Evolutionary conservation across 2,797 vertebrate species (phyloP).

Genomic region (Merluccius polli): DNA sequence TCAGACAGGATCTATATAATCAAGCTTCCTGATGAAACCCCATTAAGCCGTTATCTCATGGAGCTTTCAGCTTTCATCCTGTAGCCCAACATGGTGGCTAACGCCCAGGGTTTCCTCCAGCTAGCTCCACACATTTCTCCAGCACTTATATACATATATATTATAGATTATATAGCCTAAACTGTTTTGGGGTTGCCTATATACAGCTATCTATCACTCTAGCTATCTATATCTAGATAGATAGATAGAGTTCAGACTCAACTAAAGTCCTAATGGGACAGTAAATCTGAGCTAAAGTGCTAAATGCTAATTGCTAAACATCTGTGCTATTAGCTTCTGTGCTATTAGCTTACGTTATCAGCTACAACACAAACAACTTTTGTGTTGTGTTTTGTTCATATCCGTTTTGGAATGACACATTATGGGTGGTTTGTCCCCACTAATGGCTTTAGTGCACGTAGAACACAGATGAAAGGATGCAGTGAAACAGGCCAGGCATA

Average conservation of each 20-base stretch:
- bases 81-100: neutral
- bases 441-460: neutral
- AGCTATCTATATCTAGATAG: no score
- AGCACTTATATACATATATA: no score
- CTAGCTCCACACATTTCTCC: neutral
- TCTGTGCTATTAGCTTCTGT: neutral
- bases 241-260: neutral
- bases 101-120: neutral
- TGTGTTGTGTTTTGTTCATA: neutral
- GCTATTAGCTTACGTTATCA: neutral
- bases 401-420: neutral
- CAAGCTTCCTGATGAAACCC: neutral
- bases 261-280: neutral
- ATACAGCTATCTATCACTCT: no score
- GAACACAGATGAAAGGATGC: neutral
- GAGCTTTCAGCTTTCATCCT: neutral
- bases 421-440: neutral
- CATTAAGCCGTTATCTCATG: neutral
- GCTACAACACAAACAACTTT: neutral
- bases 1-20: neutral
- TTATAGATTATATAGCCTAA: no score
- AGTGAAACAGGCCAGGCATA: neutral
- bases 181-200: no score
- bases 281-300: conserved; percentile 1
- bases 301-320: neutral